Base-by-base conservation (phyloP, 1,140 invertebrate species). In the Halesus radiatus region DNA sequence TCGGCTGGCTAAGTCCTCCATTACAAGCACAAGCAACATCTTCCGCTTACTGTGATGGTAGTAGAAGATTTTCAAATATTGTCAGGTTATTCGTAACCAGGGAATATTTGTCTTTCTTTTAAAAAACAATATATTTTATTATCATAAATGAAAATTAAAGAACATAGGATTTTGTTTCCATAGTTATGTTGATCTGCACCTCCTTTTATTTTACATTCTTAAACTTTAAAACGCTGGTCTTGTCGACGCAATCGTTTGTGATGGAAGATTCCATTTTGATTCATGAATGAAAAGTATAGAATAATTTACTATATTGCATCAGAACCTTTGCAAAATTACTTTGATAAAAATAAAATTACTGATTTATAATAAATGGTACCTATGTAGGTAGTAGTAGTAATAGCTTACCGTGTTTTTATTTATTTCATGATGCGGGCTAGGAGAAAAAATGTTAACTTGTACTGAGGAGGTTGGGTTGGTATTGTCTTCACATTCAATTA, bases 401-500 rank as follows among this genome's bases (percentile, higher is more conserved):
- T 72, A 3, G n/a, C 18, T 20, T 45, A 18, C n/a, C 50, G 50
- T 70, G 16, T 64, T 15, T 64, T 32, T 77, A 64, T 22, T 29
- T 20, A 26, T 66, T 66, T 29, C 29, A 29, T 72, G 5, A 50
- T 50, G 23, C 26, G 29, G 32, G n/a, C 8, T 70, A 32, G 70
- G 20, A 8, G 22, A 66, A 32, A 72, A 23, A 23, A 54, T 26
- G 1, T 66, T 22, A 23, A 22, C 4, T 50, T 50, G 23, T 13
- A 26, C 50, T 54, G 26, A 13, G 23, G 45, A 29, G 1, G 37
- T 76, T 13, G 22, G 7, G 26, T 76, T 58, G 29, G 26, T 22
- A 45, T 60, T 8, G 18, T 76, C 29, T 16, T 56, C 15, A 75
- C n/a, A 20, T 13, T 73, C 75, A 73, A 72, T 22, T 0, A 73